Evolutionary conservation across 2,797 vertebrate species (phyloP).

Genomic region (Lutjanus campechanus): DNA sequence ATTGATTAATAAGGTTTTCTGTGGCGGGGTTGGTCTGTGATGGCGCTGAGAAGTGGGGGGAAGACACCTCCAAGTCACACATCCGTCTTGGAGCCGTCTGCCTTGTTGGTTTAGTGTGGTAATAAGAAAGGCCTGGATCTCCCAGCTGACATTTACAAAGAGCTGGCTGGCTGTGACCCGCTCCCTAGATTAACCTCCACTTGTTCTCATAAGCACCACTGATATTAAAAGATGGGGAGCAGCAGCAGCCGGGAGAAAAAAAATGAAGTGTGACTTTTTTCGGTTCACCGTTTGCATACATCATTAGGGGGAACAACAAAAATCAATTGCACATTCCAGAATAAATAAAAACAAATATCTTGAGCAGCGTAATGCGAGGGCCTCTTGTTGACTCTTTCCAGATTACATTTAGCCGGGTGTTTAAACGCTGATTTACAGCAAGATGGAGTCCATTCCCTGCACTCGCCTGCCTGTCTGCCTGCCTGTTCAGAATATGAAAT

Average conservation of each 20-base stretch:
- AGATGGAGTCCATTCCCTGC: constrained; percentile 78
- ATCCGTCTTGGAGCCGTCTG: constrained; percentile 80
- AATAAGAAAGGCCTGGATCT: constrained; percentile 82
- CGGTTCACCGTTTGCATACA: constrained; percentile 75
- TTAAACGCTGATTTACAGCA: constrained; percentile 85
- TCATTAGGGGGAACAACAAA: constrained; percentile 74
- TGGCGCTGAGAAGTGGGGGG: constrained; percentile 48
- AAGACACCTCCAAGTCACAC: constrained; percentile 72
- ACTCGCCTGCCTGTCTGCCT: constrained; percentile 71
- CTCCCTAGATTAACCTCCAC: constrained; percentile 83
- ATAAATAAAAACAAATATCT: constrained; percentile 84
- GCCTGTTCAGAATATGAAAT: constrained; percentile 87
- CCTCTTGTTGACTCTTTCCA: constrained; percentile 81
- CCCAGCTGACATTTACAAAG: constrained; percentile 87
- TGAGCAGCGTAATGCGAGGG: constrained; percentile 61
- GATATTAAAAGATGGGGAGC: constrained; percentile 77
- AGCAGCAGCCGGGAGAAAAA: constrained; percentile 26
- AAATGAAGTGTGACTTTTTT: constrained; percentile 78
- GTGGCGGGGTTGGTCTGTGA: constrained; percentile 59
- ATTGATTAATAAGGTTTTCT: constrained; percentile 84
- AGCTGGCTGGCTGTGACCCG: constrained; percentile 71
- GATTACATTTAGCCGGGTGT: constrained; percentile 81
- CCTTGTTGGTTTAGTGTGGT: constrained; percentile 82
- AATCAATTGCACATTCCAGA: constrained; percentile 80
- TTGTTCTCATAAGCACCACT: constrained; percentile 78